Evolutionary conservation across 2,113 vertebrate species (phyloP).

Genomic region (Catharus minimus): DNA sequence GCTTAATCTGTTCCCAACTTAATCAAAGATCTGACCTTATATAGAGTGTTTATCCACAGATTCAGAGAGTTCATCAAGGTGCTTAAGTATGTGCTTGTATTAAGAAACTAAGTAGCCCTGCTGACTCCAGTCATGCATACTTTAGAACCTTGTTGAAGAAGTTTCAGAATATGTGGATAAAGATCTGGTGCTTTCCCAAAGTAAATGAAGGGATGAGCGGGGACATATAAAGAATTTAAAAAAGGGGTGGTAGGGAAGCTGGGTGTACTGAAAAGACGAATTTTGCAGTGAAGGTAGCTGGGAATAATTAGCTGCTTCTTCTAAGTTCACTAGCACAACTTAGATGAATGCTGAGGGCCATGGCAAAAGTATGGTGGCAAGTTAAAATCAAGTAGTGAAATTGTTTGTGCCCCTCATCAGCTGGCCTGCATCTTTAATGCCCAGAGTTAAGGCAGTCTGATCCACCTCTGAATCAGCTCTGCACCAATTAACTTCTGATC

Average conservation of each 20-base stretch:
- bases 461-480: background rate
- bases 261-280: background rate
- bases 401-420: background rate
- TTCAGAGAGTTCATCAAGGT: background rate
- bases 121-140: background rate
- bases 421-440: background rate
- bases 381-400: background rate
- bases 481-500: background rate
- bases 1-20: background rate
- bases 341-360: background rate
- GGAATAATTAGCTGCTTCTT: background rate
- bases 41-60: background rate
- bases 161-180: background rate
- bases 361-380: background rate
- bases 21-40: background rate
- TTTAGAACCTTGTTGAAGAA: background rate
- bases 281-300: background rate
- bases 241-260: accelerated
- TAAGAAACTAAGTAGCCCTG: background rate
- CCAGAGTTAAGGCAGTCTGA: background rate
- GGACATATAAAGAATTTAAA: background rate
- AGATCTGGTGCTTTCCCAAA: background rate
- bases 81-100: background rate
- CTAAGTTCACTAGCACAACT: background rate
- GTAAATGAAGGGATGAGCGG: background rate